phyloP scores from a whole-genome alignment of 1,140 invertebrate species.

The Drosophila suzukii region DNA sequence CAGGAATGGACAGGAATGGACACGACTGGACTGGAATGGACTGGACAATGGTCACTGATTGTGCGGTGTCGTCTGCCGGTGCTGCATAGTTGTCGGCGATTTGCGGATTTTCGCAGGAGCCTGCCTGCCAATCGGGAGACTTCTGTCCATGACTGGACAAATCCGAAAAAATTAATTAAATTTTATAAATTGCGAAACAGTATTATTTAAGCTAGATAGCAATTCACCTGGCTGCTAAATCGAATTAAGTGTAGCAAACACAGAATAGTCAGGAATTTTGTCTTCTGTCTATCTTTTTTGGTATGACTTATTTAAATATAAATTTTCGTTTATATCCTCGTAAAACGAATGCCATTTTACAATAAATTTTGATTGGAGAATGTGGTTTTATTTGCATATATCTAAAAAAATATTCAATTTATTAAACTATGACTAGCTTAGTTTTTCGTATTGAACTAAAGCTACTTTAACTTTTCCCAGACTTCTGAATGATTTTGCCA shows the following conservation, averaged over 20 bases:
- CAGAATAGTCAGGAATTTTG: background rate
- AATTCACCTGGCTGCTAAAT: background rate
- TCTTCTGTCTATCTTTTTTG: background rate
- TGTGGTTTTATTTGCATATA: too few species aligned
- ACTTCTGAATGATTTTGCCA: too few species aligned
- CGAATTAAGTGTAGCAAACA: slow-evolving; percentile 4
- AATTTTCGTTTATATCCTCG: too few species aligned
- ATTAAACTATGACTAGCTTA: background rate
- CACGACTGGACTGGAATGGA: background rate
- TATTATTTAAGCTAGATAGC: slow-evolving; percentile 6
- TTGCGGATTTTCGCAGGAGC: slow-evolving; percentile 17
- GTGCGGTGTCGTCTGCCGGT: slow-evolving; percentile 20
- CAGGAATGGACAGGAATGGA: background rate
- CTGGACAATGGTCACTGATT: slow-evolving; percentile 52
- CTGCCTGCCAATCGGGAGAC: background rate
- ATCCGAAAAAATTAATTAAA: slow-evolving; percentile 30
- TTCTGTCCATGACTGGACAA: slow-evolving; percentile 27
- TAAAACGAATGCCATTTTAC: too few species aligned
- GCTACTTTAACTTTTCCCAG: too few species aligned
- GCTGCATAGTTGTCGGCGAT: slow-evolving; percentile 36
- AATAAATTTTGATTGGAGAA: too few species aligned
- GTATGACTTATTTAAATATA: too few species aligned
- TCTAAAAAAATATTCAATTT: too few species aligned
- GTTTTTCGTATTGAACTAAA: background rate
- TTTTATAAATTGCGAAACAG: slow-evolving; percentile 35